Evolutionary conservation across 2,797 vertebrate species (phyloP).

Genomic region (Oreochromis mossambicus): DNA sequence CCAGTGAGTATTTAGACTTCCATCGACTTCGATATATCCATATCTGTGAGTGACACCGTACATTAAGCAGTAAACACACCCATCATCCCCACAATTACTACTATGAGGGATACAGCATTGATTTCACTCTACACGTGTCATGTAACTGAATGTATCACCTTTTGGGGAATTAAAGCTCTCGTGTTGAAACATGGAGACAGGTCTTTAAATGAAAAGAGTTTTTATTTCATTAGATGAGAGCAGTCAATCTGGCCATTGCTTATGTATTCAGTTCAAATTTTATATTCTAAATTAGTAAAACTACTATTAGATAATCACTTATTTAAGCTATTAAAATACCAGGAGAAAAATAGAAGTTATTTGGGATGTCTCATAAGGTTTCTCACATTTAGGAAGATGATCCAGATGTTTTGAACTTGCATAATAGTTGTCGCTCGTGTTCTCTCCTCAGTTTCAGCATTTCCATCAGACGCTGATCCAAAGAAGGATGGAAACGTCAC

Average conservation of each 20-base stretch:
- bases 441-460: neutral
- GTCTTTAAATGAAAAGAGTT: neutral
- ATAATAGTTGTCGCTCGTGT: accelerated
- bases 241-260: neutral
- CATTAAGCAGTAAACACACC: neutral
- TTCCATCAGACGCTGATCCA: neutral
- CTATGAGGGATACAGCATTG: accelerated
- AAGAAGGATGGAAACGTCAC: neutral
- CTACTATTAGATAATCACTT: neutral
- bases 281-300: neutral
- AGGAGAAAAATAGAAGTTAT: neutral
- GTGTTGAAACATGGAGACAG: neutral
- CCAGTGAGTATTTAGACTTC: conserved; percentile 4
- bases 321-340: neutral
- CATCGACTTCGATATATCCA: neutral
- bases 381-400: accelerated
- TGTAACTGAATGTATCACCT: accelerated
- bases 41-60: accelerated
- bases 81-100: neutral
- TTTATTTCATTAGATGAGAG: neutral
- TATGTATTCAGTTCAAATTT: neutral
- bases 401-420: neutral
- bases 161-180: neutral
- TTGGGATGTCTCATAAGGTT: neutral
- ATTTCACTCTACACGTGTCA: neutral